Base-by-base conservation (phyloP, 2,888 invertebrate species). In the Coleophora deauratella region DNA sequence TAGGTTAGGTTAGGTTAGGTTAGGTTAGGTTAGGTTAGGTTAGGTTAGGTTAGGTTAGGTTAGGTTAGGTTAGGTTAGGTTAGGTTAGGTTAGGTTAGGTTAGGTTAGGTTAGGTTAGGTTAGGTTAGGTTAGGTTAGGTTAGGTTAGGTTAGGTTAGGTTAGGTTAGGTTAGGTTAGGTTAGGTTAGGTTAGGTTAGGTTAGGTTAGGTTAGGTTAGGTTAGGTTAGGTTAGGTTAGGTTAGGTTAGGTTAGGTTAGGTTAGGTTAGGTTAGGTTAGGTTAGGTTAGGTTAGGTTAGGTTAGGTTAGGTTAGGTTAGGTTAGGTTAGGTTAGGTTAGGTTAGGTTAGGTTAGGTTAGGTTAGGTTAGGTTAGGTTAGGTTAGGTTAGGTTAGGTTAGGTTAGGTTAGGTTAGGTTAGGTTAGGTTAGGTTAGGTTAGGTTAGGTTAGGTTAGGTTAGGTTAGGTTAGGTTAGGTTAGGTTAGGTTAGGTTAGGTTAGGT, bases 121-220 rank as follows among this genome's bases (percentile, higher is more conserved):
- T 45, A 45, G 49, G 49, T 49, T 47, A 45, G 49, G 46, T 47
- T 49, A 47, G 44, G 49, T 46, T 45, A 46, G 44, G 49, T 46
- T 49, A 44, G 45, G 43, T 45, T 45, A 47, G 45, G 47, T 47
- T 46, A 46, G 46, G 49, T 46, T 46, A 46, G 49, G 49, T 49
- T 50, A 47, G 47, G 50, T 47, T 47, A 46, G 47, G 50, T 47
- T 49, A 46, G 46, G 47, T 47, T 46, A 47, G 48, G 50, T 46
- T 50, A 45, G 50, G 48, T 48, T 50, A 50, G 52, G 50, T 47
- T 49, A 47, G 49, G 49, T 47, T 47, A 50, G 46, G 46, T 47
- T 50, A 45, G 48, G 48, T 52, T 48, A 50, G 50, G 48, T 52
- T 48, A 45, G 44, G 44, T 46, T 47, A 43, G 46, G 37, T 43